Percentiles rank a stretch among this genome's conserved stretches.
Evolutionary conservation across 2,797 vertebrate species (phyloP).

Genomic region (Falco rusticolus): DNA sequence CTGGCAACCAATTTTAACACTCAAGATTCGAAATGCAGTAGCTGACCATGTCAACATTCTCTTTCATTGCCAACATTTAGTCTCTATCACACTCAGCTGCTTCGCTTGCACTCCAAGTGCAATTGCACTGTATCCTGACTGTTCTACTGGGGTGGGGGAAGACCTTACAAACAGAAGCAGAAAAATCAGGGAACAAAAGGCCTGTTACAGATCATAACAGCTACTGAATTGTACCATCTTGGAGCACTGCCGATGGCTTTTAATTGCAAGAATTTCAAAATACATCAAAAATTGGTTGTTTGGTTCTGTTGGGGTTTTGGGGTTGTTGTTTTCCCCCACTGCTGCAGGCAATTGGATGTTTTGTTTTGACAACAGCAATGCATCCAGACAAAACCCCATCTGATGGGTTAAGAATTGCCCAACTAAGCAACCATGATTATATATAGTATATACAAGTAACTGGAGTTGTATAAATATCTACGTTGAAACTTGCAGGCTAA

Average conservation of each 20-base stretch:
- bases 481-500: neutral
- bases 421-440: neutral
- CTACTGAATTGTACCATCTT: neutral
- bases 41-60: neutral
- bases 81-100: neutral
- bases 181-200: neutral
- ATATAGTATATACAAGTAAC: neutral
- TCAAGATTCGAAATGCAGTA: neutral
- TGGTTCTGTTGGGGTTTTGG: neutral
- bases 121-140: neutral
- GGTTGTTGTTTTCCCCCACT: too few relatives aligned
- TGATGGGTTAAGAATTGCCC: neutral
- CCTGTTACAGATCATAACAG: neutral
- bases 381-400: neutral
- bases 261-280: neutral
- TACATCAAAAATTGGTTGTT: neutral
- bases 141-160: neutral
- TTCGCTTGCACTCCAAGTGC: neutral
- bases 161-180: neutral
- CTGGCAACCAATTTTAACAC: neutral
- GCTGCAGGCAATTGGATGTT: neutral
- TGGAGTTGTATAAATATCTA: neutral
- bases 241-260: neutral
- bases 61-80: neutral
- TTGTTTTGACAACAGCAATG: neutral